Percentiles rank a stretch among this genome's conserved stretches.
Evolutionary conservation across 2,113 vertebrate genomes (phyloP).

Genomic region (Columba janthina): DNA sequence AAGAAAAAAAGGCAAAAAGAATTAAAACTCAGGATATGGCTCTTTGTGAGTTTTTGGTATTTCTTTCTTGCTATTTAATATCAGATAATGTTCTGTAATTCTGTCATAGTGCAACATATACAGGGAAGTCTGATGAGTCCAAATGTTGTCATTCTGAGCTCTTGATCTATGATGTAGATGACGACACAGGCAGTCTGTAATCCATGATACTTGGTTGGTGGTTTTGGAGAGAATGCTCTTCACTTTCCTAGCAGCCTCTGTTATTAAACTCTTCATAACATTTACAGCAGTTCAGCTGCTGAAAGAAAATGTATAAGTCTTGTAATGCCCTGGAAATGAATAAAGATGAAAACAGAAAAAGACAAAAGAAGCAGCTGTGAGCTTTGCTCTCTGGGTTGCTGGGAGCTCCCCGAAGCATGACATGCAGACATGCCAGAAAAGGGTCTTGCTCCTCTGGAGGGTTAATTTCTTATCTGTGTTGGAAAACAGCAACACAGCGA

Average conservation of each 20-base stretch:
- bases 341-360: conserved; percentile 16
- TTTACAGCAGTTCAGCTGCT: conserved; percentile 35
- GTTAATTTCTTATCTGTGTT: neutral
- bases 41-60: rapidly evolving
- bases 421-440: neutral
- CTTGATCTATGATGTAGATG: neutral
- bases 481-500: neutral
- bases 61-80: neutral
- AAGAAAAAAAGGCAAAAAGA: neutral
- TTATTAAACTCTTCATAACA: conserved; percentile 39
- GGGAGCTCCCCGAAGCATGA: neutral
- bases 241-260: neutral
- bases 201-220: neutral
- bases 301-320: conserved; percentile 27
- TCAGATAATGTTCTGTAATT: neutral
- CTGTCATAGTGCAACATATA: neutral
- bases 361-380: conserved; percentile 25
- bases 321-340: neutral
- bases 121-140: neutral
- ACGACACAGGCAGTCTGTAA: neutral
- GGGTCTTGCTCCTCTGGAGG: neutral
- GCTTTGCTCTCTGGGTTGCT: neutral
- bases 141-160: neutral
- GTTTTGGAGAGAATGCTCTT: neutral
- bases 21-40: neutral